Base-by-base conservation (phyloP, 2,113 vertebrate genomes). In the Madoqua kirkii region DNA sequence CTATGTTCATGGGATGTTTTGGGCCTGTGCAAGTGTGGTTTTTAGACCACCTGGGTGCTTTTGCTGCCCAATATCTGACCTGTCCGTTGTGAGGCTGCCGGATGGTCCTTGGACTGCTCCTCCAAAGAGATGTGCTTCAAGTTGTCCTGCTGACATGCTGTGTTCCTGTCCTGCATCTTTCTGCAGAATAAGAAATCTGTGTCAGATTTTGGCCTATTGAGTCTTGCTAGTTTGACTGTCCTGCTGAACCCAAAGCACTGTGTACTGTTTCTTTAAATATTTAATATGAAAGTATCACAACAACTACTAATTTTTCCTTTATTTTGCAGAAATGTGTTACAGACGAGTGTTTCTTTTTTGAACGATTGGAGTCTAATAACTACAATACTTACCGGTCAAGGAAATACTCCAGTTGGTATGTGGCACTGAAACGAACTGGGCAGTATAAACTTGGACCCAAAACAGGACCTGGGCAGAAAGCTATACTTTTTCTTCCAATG, bases 401-500 rank as follows among this genome's bases (percentile, higher is more conserved):
- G 97, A 99, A 99, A 98, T 99, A 99, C 96, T 99, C 99, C 0
- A 99, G 99, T 97, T 99, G 99, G 99, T 99, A 99, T 3, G 99
- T 99, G 98, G 99, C 99, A 60, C 98, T 99, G 98, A 99, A 99
- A 99, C 98, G 99, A 98, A 99, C 99, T 67, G 99, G 99, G 87
- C 99, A 99, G 98, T 99, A 99, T 98, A 99, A 99, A 98, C 99
- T 99, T 6, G 99, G 99, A 94, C 99, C 99, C 96, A 99, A 99
- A 98, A 99, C 99, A 31, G 99, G 99, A 96, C 99, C 99, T 48
- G 99, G 99, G 97, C 99, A 99, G 99, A 99, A 99, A 98, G 99
- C 99, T 96, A 99, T 99, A 95, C 99, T 99, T 95, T 99, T 99
- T 84, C 99, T 99, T 67, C 99, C 99, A 2, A 99, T 99, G 99